A percentile compares a stretch with the other conserved stretches of the same genome.
Conservation (phyloP, 2,797 vertebrate species). For the Simalia tracyae region DNA sequence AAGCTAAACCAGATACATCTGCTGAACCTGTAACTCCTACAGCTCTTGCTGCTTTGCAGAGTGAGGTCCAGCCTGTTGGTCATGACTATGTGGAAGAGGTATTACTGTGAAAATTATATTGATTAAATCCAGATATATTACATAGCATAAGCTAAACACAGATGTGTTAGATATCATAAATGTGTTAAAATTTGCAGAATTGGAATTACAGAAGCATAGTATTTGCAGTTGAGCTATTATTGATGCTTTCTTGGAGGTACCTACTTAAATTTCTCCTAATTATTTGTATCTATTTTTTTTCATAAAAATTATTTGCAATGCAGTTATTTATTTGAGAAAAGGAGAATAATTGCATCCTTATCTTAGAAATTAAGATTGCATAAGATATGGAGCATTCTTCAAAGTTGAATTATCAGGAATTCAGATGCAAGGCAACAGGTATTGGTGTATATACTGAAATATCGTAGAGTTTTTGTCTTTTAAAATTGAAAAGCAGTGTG, state of each 20-base stretch:
- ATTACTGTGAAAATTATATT: conserved; percentile 28
- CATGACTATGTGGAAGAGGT: conserved; percentile 98
- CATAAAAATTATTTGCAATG: neutral
- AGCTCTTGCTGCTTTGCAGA: conserved; percentile 89
- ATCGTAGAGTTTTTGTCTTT: neutral
- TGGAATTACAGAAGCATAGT: neutral
- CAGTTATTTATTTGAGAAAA: neutral
- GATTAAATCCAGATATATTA: neutral
- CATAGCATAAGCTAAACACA: neutral
- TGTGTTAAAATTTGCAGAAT: neutral
- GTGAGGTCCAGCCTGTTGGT: conserved; percentile 94
- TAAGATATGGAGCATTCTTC: neutral
- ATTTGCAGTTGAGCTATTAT: neutral
- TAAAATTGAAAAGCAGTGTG: neutral
- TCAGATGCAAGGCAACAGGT: neutral
- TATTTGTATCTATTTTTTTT: neutral
- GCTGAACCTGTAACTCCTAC: conserved; percentile 84
- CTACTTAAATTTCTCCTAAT: neutral
- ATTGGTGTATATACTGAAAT: neutral
- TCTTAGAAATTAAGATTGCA: neutral
- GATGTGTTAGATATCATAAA: neutral
- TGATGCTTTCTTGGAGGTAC: neutral
- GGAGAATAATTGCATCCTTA: neutral
- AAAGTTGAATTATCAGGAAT: neutral
- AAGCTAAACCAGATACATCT: conserved; percentile 73